Evolutionary conservation across 2,888 invertebrate species (phyloP).

Genomic region (Nycteola revayana): DNA sequence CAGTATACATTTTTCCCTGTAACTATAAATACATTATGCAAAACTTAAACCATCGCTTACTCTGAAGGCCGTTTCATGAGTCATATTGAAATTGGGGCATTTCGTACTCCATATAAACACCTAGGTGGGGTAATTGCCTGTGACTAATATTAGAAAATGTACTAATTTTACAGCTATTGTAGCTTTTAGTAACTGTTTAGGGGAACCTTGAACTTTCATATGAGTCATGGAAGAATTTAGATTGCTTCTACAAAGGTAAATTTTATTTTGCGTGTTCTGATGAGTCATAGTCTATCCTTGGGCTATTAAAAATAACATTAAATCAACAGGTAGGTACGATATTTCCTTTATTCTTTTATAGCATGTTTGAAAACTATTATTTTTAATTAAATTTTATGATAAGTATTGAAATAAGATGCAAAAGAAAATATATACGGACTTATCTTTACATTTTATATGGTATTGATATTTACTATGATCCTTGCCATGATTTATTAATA

Average conservation of each 20-base stretch:
- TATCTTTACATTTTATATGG: too few species aligned
- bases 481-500: too few species aligned
- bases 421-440: too few species aligned
- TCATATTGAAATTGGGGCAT: constrained; percentile 61
- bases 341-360: too few species aligned
- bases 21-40: constrained; percentile 65
- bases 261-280: neutral
- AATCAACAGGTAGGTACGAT: too few species aligned
- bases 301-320: too few species aligned
- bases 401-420: too few species aligned
- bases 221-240: constrained; percentile 21
- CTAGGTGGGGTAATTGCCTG: constrained; percentile 39
- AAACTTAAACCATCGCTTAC: constrained; percentile 62
- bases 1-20: constrained; percentile 39
- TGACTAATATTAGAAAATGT: constrained; percentile 56
- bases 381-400: too few species aligned
- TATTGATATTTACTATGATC: too few species aligned
- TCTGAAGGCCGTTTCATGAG: constrained; percentile 58
- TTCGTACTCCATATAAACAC: constrained; percentile 30
- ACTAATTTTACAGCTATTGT: constrained; percentile 41
- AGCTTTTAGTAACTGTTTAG: constrained; percentile 26
- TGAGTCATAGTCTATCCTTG: neutral
- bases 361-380: too few species aligned
- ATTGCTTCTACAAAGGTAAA: constrained; percentile 4
- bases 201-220: constrained; percentile 34